Base-by-base conservation (phyloP, 1,140 invertebrate genomes). In the Brachionus asplanchnoidis region DNA sequence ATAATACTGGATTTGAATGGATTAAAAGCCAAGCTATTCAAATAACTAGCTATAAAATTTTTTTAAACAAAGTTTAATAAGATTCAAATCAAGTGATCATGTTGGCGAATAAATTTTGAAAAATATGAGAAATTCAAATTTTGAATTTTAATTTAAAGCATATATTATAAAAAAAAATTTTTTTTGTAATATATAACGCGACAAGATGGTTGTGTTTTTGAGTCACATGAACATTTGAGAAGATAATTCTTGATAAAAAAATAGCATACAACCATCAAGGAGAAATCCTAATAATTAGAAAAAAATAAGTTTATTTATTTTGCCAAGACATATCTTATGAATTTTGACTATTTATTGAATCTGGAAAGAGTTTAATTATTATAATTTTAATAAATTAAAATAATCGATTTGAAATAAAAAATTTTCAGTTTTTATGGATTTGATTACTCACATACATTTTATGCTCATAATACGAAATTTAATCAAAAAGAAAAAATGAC, bases 1-100 rank as follows among this genome's bases (percentile, higher is more conserved):
- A 77, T 77, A 77, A 77, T 77, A 50, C 73, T 77, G 73, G 73
- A 77, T 77, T 77, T 73, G 28, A 73, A 42, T 73, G 32, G 68
- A 73, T 73, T 73, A 44, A 42, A 73, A 73, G 68, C 68, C 40
- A 68, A 68, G 32, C 32, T 28, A 68, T 68, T 68, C 7, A 14
- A 17, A 68, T 32, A 68, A 32, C 32, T 68, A 68, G 66, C 26
- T 14, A 68, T 68, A 68, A 40, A 40, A 36, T 20, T 73, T 11
- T 20, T 40, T 20, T 20, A 73, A 40, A 73, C 17, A 42, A 73
- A 40, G 42, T 73, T 73, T 73, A 42, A 73, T n/a, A 73, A 40
- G 8, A 44, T 68, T 32, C 9, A 26, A 77, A 77, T 77, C 73
- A 53, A 77, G 26, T 77, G 73, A 77, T 77, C 73, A 50, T 77